Conservation (phyloP, 2,797 vertebrate species). For the Salmo trutta region DNA sequence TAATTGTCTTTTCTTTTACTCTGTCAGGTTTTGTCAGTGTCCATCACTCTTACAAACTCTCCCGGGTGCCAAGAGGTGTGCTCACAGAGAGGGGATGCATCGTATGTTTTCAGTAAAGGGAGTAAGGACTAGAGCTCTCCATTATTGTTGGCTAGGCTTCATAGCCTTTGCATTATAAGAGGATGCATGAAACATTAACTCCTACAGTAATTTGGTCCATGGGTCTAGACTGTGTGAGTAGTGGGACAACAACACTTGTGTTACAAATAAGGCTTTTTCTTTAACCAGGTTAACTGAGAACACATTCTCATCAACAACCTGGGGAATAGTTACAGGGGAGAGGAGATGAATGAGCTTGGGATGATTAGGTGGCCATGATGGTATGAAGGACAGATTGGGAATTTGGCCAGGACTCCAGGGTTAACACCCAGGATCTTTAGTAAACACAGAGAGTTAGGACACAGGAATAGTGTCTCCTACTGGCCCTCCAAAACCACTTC, state of each 20-base stretch:
- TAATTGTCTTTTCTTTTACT: conserved; percentile 81
- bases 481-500: no score
- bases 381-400: no score
- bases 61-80: conserved; percentile 61
- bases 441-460: no score
- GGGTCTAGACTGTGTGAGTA: conserved; percentile 13
- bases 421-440: no score
- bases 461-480: no score
- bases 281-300: no score
- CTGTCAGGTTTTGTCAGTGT: conserved; percentile 73
- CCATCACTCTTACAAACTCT: conserved; percentile 73
- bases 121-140: conserved; percentile 49
- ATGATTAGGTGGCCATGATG: no score
- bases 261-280: background rate
- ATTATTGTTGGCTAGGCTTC: conserved; percentile 58
- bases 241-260: background rate
- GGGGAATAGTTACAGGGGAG: no score
- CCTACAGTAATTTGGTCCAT: conserved; percentile 6
- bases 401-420: no score
- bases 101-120: conserved; percentile 67
- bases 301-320: no score
- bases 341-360: no score
- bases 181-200: conserved; percentile 45
- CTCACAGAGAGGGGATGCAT: conserved; percentile 71
- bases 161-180: conserved; percentile 50